Evolutionary conservation across 2,888 invertebrate species (phyloP).

Genomic region (Hipparchia semele): DNA sequence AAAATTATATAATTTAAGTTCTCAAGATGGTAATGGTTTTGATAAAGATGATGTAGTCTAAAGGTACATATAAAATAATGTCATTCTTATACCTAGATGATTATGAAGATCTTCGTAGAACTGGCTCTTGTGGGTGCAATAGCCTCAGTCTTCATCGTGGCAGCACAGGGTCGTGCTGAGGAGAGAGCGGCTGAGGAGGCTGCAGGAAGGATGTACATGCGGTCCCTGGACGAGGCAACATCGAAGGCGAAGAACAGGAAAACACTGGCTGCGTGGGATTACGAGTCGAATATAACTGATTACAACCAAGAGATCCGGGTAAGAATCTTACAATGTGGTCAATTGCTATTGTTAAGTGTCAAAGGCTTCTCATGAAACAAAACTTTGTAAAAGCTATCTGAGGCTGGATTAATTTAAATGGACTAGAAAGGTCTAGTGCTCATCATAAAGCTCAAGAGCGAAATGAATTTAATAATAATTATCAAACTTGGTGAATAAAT

Average conservation of each 20-base stretch:
- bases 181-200: conserved; percentile 80
- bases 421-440: too few species aligned
- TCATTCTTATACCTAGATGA: conserved; percentile 53
- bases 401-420: too few species aligned
- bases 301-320: conserved; percentile 83
- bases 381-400: background rate
- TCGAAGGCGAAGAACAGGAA: conserved; percentile 81
- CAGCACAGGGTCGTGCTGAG: conserved; percentile 72
- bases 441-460: too few species aligned
- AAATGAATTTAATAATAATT: too few species aligned
- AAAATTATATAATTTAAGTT: background rate
- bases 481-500: too few species aligned
- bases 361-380: background rate
- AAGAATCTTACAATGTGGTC: conserved; percentile 29
- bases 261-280: conserved; percentile 87
- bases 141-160: conserved; percentile 76
- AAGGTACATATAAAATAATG: background rate
- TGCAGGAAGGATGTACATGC: conserved; percentile 84
- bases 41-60: background rate
- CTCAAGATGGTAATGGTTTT: background rate
- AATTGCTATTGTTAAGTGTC: too few species aligned
- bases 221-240: conserved; percentile 83
- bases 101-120: conserved; percentile 73
- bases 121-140: conserved; percentile 72
- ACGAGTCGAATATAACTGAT: conserved; percentile 88